phyloP scores from a whole-genome alignment of 2,888 invertebrate genomes.

The Euplagia quadripunctaria region DNA sequence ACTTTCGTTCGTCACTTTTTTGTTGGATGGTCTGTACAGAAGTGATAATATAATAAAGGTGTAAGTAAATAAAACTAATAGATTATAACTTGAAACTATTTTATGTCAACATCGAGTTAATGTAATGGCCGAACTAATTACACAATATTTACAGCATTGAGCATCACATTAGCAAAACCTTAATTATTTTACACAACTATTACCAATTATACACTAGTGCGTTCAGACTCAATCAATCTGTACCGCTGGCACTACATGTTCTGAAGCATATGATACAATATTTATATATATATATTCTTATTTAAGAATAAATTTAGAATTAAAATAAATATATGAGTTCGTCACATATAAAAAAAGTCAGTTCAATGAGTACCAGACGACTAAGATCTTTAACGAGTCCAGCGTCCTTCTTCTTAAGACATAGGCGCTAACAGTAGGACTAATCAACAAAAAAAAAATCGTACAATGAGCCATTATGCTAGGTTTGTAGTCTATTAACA shows the following conservation, averaged over 20 bases:
- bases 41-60: background rate
- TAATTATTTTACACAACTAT: conserved; percentile 37
- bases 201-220: background rate
- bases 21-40: too few relatives aligned
- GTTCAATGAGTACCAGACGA: background rate
- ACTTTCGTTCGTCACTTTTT: too few relatives aligned
- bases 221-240: conserved; percentile 2
- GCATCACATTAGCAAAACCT: conserved; percentile 65
- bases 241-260: conserved; percentile 9
- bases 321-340: background rate
- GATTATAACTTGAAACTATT: conserved; percentile 81
- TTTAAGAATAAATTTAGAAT: background rate
- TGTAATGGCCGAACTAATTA: conserved; percentile 64
- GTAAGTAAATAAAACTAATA: conserved; percentile 69
- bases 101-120: conserved; percentile 84
- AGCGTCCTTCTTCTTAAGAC: background rate
- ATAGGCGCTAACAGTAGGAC: too few relatives aligned
- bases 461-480: too few relatives aligned
- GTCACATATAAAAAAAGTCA: background rate
- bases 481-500: background rate
- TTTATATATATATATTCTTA: too few relatives aligned
- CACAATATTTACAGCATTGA: conserved; percentile 81
- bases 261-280: background rate
- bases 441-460: too few relatives aligned
- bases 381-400: background rate